Base-by-base conservation (phyloP, 2,888 invertebrate genomes). In the Drosophila borealis region DNA sequence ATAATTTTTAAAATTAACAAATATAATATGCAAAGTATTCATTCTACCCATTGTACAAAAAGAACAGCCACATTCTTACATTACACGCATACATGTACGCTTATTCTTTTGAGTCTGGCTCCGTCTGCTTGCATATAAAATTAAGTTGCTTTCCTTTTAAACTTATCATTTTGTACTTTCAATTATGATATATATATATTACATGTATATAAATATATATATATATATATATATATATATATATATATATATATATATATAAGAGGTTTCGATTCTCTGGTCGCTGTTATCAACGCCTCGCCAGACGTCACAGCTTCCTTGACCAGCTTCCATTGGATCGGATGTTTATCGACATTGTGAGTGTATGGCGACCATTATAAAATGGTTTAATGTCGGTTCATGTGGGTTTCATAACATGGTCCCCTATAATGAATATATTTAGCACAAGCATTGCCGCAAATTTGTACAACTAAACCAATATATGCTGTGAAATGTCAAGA, bases 351-450 rank as follows among this genome's bases (percentile, higher is more conserved):
- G 62, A 9, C 42, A 10, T 36, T 44, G 29, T 46, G 10, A 37
- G 49, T 57, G 50, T 44, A 48, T 39, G 33, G 63, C 34, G 41
- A 65, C 71, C 74, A 39, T 76, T 71, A 71, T 70, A 61, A 70
- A 46, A 46, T 42, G 37, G 36, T 13, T 61, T 10, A 19, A 33
- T 29, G 37, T 56, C 33, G 13, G 42, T 39, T 19, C 29, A 74
- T 74, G 65, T 46, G 76, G 76, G 77, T 49, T 37, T 10, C 36
- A 63, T 13, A 62, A 25, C 13, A 66, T 25, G 61, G 74, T 76
- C 74, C 72, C 74, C 66, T 77, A 76, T 74, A 76, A 57, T 76
- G 33, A 33, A 54, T 49, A 59, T 50, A 70, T 39, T 69, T 61
- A 70, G 55, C 44, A 17, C 45, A 55, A n/a, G 37, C 34, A 44